Evolutionary conservation across 1,140 invertebrate genomes (phyloP).

Genomic region (Euura lappo): DNA sequence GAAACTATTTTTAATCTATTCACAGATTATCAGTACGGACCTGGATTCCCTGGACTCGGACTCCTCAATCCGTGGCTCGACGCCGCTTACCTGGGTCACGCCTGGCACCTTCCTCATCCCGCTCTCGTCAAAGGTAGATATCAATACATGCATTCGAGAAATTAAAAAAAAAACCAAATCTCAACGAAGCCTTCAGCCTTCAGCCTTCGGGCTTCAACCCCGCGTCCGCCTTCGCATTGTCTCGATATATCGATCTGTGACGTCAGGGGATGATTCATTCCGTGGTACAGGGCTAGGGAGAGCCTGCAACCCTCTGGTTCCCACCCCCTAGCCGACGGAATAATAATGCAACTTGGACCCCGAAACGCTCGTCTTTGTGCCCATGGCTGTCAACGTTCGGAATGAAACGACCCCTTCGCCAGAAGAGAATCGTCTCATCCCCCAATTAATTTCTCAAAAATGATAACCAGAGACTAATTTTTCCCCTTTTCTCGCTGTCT

Average conservation of each 20-base stretch:
- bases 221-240: neutral
- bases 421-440: conserved; percentile 6
- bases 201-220: too few species aligned
- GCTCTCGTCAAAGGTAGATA: conserved; percentile 67
- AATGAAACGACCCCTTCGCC: neutral
- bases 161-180: too few species aligned
- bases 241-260: neutral
- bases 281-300: conserved; percentile 39
- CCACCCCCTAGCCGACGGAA: conserved; percentile 22
- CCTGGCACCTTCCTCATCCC: conserved; percentile 73
- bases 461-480: neutral
- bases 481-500: conserved; percentile 12
- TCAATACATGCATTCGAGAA: too few species aligned
- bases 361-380: conserved; percentile 17
- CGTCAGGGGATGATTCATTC: conserved; percentile 6
- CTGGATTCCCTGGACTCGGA: conserved; percentile 65
- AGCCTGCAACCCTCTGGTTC: conserved; percentile 40
- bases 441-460: neutral
- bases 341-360: conserved; percentile 43
- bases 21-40: conserved; percentile 72
- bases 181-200: too few species aligned
- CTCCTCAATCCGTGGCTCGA: conserved; percentile 79
- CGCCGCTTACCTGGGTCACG: conserved; percentile 74
- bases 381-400: neutral
- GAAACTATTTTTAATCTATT: conserved; percentile 48